A percentile compares a stretch with the other conserved stretches of the same genome.
phyloP scores from a whole-genome alignment of 2,888 invertebrate genomes.

The Notodromas monacha region DNA sequence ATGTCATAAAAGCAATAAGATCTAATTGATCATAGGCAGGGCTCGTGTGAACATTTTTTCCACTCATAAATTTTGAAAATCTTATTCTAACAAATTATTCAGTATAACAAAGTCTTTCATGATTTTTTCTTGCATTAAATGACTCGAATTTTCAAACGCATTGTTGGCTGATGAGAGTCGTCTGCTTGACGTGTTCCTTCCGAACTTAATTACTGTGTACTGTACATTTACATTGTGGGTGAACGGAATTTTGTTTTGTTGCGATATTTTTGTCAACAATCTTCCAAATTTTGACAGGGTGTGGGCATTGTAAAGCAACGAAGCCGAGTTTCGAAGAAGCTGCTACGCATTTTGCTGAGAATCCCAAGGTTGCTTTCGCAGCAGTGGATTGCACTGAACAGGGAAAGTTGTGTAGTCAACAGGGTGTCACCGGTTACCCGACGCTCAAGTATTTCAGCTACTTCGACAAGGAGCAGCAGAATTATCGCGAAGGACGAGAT shows the following conservation, averaged over 20 bases:
- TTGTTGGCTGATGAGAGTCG: too few species aligned
- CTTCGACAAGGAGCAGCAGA: conserved; percentile 29
- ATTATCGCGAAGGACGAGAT: conserved; percentile 38
- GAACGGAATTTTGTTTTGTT: conserved; percentile 5
- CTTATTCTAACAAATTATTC: too few species aligned
- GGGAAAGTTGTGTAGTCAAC: conserved; percentile 28
- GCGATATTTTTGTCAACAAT: conserved; percentile 6
- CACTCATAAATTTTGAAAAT: too few species aligned
- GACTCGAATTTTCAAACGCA: too few species aligned
- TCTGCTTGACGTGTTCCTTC: too few species aligned
- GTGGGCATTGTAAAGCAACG: conserved; percentile 56
- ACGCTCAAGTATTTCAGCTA: conserved; percentile 56
- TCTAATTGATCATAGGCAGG: too few species aligned
- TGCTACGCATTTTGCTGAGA: conserved; percentile 36
- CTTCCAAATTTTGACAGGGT: conserved; percentile 38
- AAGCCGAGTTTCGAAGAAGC: conserved; percentile 48
- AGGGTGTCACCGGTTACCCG: conserved; percentile 48
- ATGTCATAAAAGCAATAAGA: too few species aligned
- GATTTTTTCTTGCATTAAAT: too few species aligned
- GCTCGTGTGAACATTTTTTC: too few species aligned
- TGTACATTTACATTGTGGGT: too few species aligned
- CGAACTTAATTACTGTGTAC: too few species aligned
- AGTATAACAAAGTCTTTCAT: too few species aligned
- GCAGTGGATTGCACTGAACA: conserved; percentile 46
- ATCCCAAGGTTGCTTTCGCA: conserved; percentile 38